A percentile compares a stretch with the other conserved stretches of the same genome.
Evolutionary conservation across 2,113 vertebrate genomes (phyloP).

Genomic region (Pygoscelis adeliae): DNA sequence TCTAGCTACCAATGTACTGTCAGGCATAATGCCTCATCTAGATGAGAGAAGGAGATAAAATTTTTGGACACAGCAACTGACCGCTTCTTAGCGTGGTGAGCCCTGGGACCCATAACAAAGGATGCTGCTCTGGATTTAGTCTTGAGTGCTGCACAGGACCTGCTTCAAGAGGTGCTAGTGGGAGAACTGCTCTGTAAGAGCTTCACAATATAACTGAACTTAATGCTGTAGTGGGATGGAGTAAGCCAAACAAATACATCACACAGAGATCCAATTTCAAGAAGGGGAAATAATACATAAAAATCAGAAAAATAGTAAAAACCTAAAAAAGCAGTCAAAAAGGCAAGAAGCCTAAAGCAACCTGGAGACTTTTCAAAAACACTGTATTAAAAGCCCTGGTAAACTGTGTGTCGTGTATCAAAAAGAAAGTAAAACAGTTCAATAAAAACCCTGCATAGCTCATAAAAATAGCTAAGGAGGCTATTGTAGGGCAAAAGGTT

Average conservation of each 20-base stretch:
- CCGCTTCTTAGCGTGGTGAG: fast-evolving
- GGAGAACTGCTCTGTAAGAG: neutral
- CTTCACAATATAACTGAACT: neutral
- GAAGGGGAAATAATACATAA: neutral
- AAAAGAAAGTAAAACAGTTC: neutral
- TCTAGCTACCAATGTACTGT: neutral
- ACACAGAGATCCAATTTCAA: constrained; percentile 20
- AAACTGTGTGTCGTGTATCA: neutral
- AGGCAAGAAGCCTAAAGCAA: constrained; percentile 34
- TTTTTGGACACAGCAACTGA: neutral
- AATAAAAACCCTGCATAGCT: neutral
- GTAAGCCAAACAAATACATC: constrained; percentile 19
- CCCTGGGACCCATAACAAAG: neutral
- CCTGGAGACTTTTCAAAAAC: constrained; percentile 33
- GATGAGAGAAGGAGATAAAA: neutral
- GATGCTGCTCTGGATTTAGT: neutral
- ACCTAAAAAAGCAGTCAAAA: neutral
- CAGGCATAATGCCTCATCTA: neutral
- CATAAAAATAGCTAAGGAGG: neutral
- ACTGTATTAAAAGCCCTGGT: neutral
- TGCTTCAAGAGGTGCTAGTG: neutral
- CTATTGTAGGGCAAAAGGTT: neutral
- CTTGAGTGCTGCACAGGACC: neutral
- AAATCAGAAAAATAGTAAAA: constrained; percentile 9
- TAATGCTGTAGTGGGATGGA: neutral